A percentile compares a stretch with the other conserved stretches of the same genome.
Evolutionary conservation across 2,888 invertebrate genomes (phyloP).

Genomic region (Erebia epiphron): DNA sequence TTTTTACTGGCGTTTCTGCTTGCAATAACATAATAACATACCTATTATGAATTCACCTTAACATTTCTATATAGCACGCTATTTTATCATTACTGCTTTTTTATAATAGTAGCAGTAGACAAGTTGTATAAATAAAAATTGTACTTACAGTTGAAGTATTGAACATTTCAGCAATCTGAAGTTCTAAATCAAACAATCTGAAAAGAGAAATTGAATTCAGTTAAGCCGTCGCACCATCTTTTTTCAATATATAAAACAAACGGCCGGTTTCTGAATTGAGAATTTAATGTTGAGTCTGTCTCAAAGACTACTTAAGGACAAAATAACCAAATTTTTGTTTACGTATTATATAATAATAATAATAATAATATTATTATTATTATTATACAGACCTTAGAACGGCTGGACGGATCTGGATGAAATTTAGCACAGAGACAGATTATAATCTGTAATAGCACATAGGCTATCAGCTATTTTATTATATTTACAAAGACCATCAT

Average conservation of each 20-base stretch:
- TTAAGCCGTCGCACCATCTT: not conserved
- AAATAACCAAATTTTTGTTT: no score
- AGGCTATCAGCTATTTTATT: no score
- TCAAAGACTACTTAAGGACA: no score
- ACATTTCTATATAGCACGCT: not conserved
- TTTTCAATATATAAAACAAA: no score
- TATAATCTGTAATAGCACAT: no score
- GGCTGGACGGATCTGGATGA: no score
- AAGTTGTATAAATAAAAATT: not conserved
- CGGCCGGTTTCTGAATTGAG: no score
- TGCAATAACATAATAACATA: not conserved
- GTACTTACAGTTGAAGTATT: not conserved
- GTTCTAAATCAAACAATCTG: not conserved
- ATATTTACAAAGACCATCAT: not conserved
- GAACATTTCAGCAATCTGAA: not conserved
- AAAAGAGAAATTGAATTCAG: conserved; percentile 4
- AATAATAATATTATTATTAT: no score
- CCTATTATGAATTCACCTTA: not conserved
- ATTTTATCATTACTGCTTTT: not conserved
- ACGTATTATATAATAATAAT: no score
- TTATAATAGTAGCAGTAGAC: not conserved
- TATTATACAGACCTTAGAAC: no score
- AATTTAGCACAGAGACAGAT: no score
- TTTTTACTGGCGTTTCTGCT: not conserved
- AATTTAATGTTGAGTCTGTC: no score